Evolutionary conservation across 2,888 invertebrate genomes (phyloP), one percentile per base, ranked within the genome.

Genomic region (Pyrrhosoma nymphula): DNA sequence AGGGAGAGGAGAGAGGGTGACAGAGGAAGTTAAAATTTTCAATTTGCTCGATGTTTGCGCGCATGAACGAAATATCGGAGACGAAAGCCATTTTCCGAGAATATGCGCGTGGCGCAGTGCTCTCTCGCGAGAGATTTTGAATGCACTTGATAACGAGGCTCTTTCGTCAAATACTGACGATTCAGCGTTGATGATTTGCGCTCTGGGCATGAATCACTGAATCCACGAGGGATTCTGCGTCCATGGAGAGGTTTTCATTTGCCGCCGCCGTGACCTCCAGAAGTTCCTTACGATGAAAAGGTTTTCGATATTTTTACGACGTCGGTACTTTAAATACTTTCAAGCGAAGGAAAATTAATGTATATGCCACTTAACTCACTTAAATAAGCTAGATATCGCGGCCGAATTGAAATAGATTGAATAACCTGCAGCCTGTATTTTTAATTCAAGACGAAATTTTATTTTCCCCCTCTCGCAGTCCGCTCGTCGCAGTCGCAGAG

Each of bases 41-140:
- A 93, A 93, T 93, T 93, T 69, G 47, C 35, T 20, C 20, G 26
- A 16, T 39, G 69, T n/a, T 47, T 55, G 47, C 47, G 93, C 26
- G 39, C 91, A 47, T 30, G 63, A 69, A 69, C 82, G 35, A 82
- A 82, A 82, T 82, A 82, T 82, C 14, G 82, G 82, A 16, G 82
- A 82, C 82, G 82, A 82, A n/a, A 82, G 82, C 82, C 26, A 82
- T 82, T 82, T 75, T 82, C 82, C 82, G 82, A 82, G 35, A 82
- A 35, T 69, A n/a, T 69, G 82, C 35, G 35, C 82, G 14, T 82
- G 35, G n/a, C 8, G 35, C 69, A 12, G 69, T n/a, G 69, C 69
- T 26, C 12, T 20, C 35, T 30, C 30, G 18, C 82, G 82, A 82
- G n/a, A 82, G 82, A 75, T 82, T 82, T 82, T 82, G 30, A 82